Percentiles rank a stretch among this genome's conserved stretches.
These are phyloP conservation scores for Papilio helenus DNA, from an alignment of 1,140 invertebrate species.

Conservation along the genomic window DNA sequence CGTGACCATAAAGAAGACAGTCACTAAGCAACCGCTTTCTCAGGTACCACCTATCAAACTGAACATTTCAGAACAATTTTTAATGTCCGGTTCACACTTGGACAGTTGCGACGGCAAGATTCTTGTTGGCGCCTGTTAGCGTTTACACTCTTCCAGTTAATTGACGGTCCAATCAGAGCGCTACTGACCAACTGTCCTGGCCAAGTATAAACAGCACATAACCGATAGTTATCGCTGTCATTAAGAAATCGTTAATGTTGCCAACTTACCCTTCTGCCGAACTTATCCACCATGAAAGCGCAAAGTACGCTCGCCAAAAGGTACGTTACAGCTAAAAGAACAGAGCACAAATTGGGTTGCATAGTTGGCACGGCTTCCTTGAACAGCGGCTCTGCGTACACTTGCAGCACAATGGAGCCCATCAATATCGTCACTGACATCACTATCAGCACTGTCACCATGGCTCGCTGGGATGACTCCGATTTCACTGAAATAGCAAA, in stretches of 20 bases:
- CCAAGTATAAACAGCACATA: too few species aligned
- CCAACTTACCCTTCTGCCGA: slow-evolving; percentile 47
- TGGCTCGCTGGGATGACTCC: slow-evolving; percentile 64
- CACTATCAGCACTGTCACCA: slow-evolving; percentile 53
- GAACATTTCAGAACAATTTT: too few species aligned
- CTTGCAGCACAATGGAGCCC: slow-evolving; percentile 70
- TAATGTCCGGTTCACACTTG: too few species aligned
- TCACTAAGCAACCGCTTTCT: too few species aligned
- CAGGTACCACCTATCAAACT: too few species aligned
- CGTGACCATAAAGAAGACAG: too few species aligned
- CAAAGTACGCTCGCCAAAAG: slow-evolving; percentile 57
- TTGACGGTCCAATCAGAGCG: too few species aligned
- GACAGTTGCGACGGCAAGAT: too few species aligned
- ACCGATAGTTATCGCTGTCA: too few species aligned
- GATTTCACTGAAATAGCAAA: slow-evolving; percentile 61
- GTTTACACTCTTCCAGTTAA: too few species aligned
- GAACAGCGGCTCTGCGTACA: slow-evolving; percentile 72
- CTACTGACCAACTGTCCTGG: too few species aligned
- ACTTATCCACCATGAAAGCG: slow-evolving; percentile 58
- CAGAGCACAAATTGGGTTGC: slow-evolving; percentile 64
- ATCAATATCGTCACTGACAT: slow-evolving; percentile 64
- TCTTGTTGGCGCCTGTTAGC: too few species aligned
- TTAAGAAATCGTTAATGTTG: background rate
- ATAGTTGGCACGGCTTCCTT: slow-evolving; percentile 68
- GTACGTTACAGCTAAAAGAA: slow-evolving; percentile 64